These are phyloP conservation scores for Athene noctua DNA, from an alignment of 2,113 vertebrate species.

Conservation along the genomic window DNA sequence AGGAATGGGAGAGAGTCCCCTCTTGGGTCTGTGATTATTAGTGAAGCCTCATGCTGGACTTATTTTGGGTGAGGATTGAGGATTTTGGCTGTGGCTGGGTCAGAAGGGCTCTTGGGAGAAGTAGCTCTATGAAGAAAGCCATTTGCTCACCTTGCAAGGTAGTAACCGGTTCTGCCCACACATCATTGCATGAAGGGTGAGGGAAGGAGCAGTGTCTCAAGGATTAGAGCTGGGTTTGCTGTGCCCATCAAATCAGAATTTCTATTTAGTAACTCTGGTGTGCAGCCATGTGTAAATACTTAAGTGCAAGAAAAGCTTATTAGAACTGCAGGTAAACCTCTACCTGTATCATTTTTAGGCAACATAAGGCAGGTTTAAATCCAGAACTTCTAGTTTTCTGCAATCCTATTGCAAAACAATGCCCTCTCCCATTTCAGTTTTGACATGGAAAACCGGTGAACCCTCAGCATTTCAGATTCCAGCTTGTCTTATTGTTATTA, in stretches of 20 bases:
- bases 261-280: background rate
- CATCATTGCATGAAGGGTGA: background rate
- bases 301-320: background rate
- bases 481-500: background rate
- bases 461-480: background rate
- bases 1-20: background rate
- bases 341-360: background rate
- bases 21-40: background rate
- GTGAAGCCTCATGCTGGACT: background rate
- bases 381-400: rapidly evolving
- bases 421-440: background rate
- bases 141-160: background rate
- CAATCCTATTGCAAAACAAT: background rate
- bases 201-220: background rate
- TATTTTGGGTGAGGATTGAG: background rate
- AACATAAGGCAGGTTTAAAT: background rate
- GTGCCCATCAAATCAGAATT: background rate
- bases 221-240: background rate
- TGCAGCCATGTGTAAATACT: background rate
- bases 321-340: background rate
- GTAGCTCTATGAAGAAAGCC: background rate
- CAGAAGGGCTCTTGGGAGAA: background rate
- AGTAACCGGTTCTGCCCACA: background rate
- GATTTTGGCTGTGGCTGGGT: background rate
- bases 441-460: background rate